Conservation (phyloP, 2,888 invertebrate species). For the Julus scanicus region DNA sequence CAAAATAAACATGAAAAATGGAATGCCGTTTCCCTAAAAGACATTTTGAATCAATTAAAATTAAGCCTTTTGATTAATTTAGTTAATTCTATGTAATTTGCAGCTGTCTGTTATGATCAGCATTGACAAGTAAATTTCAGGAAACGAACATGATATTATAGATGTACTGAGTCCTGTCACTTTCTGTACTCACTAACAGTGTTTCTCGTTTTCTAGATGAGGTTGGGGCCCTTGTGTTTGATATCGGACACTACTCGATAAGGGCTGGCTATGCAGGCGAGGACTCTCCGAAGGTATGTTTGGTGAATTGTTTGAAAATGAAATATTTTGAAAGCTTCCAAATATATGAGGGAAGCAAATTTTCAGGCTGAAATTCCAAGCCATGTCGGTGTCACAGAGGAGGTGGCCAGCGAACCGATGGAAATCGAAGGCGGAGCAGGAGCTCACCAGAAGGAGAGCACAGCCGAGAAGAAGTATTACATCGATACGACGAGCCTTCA, state of each 20-base stretch:
- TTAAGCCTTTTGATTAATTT: too few relatives aligned
- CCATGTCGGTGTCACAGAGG: slow-evolving; percentile 80
- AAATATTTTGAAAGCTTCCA: neutral
- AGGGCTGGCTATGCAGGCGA: slow-evolving; percentile 96
- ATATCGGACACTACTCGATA: slow-evolving; percentile 91
- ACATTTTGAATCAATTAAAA: too few relatives aligned
- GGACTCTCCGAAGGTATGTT: slow-evolving; percentile 87
- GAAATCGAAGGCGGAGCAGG: slow-evolving; percentile 61
- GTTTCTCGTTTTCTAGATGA: slow-evolving; percentile 76
- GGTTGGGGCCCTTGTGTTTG: slow-evolving; percentile 97
- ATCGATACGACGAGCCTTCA: slow-evolving; percentile 94
- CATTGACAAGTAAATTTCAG: too few relatives aligned
- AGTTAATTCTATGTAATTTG: too few relatives aligned
- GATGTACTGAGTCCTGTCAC: too few relatives aligned
- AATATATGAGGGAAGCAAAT: neutral
- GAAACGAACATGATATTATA: too few relatives aligned
- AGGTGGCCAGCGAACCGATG: slow-evolving; percentile 69
- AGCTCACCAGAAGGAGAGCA: slow-evolving; percentile 61
- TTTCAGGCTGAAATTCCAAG: slow-evolving; percentile 87
- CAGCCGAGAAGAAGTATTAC: slow-evolving; percentile 70
- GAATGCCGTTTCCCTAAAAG: too few relatives aligned
- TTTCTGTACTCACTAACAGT: neutral
- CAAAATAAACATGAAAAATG: too few relatives aligned
- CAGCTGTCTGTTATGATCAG: too few relatives aligned
- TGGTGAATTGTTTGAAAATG: slow-evolving; percentile 60